Percentiles rank a stretch among this genome's conserved stretches.
These are phyloP conservation scores for Latheticus oryzae DNA, from an alignment of 2,888 invertebrate species.

Conservation along the genomic window DNA sequence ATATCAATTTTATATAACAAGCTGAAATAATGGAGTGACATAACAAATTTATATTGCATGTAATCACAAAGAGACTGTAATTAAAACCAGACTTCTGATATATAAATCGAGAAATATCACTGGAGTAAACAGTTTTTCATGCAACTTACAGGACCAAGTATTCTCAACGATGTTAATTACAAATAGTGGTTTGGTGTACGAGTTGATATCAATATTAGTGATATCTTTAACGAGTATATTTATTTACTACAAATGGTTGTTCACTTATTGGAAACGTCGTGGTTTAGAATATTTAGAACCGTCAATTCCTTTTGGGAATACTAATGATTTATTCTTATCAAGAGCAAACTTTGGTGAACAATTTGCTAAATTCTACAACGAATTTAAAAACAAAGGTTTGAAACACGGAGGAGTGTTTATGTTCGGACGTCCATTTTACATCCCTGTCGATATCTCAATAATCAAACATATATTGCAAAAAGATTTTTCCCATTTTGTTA, in stretches of 20 bases:
- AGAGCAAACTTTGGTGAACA: constrained; percentile 38
- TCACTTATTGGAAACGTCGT: constrained; percentile 54
- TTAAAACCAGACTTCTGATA: too few species aligned
- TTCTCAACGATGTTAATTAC: constrained; percentile 20
- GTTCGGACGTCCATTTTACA: constrained; percentile 51
- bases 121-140: not conserved
- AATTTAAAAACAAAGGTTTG: constrained; percentile 45
- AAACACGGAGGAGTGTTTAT: constrained; percentile 52
- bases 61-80: too few species aligned
- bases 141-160: too few species aligned
- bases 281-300: constrained; percentile 52
- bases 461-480: constrained; percentile 59
- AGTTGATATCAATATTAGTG: constrained; percentile 14
- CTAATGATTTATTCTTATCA: constrained; percentile 42
- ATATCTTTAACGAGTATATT: constrained; percentile 20
- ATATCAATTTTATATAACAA: too few species aligned
- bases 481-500: constrained; percentile 60
- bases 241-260: constrained; percentile 45
- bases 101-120: too few species aligned
- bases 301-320: constrained; percentile 55
- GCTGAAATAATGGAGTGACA: too few species aligned
- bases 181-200: constrained; percentile 12
- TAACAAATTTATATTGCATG: too few species aligned
- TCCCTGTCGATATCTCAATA: constrained; percentile 58
- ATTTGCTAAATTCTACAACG: constrained; percentile 38